Evolutionary conservation across 2,113 vertebrate genomes (phyloP), one percentile per base, ranked within the genome.

Genomic region (Ranitomeya imitator): DNA sequence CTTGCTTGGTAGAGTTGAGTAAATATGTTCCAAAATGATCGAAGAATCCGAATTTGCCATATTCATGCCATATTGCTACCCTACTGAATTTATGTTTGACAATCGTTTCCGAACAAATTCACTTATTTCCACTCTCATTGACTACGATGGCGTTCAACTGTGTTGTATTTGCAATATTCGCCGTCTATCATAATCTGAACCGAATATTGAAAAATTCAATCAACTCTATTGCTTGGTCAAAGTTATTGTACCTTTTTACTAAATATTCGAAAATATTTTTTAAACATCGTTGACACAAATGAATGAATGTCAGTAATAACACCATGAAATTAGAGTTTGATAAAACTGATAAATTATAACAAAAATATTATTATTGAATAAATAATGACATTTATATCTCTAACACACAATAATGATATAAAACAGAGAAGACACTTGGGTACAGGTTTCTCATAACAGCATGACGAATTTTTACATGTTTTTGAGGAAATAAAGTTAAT

Each of bases 391-490:
- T 23, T 69, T 8, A 23, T 23, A 69, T 69, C 67, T 69, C 2
- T 13, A 69, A 14, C 13, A 19, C 4, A 4, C 67, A 69, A 69
- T 26, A 9, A 73, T 73, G 23, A 37, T 73, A 16, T 9, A 15
- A 73, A 31, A 14, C 23, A 73, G 12, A 37, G 69, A 37, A 37
- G 26, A 16, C 4, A 16, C 12, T 14, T 51, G 2, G n/a, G 54
- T 23, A 26, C 14, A 81, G 59, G 23, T 57, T 60, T 81, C 79
- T 5, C 14, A 61, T 60, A 61, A 16, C 52, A 60, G 3, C 37
- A 19, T 60, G 57, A 81, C 55, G 31, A 37, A 81, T 60, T 60
- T 81, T 18, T 80, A 16, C 4, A 81, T 81, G 15, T 81, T 81
- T 81, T 60, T 37, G 18, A 60, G 57, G 57, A 81, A 81, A 60